phyloP scores from a whole-genome alignment of 2,113 vertebrate species.

The Motacilla tschutschensis region DNA sequence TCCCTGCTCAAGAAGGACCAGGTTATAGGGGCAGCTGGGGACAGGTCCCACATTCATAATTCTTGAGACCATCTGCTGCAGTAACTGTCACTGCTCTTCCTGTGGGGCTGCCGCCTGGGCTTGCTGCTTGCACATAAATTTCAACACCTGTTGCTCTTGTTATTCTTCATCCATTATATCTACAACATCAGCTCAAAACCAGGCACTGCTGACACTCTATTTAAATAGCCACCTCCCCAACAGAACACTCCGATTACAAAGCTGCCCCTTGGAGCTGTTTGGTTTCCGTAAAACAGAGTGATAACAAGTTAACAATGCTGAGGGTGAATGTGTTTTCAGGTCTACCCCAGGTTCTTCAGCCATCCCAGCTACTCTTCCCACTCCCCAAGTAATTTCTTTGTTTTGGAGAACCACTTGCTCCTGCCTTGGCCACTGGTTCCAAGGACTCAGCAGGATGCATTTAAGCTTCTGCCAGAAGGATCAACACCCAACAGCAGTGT shows the following conservation, averaged over 20 bases:
- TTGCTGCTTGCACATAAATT: constrained; percentile 34
- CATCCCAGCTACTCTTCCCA: neutral
- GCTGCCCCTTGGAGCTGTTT: neutral
- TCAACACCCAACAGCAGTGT: neutral
- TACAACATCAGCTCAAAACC: neutral
- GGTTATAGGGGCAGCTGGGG: neutral
- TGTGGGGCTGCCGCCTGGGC: neutral
- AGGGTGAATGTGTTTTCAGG: neutral
- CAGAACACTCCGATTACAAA: fast-evolving
- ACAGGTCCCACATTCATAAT: neutral
- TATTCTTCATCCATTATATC: neutral
- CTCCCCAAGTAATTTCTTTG: neutral
- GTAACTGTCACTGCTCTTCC: constrained; percentile 20
- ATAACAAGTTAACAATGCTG: fast-evolving
- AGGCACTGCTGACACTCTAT: neutral
- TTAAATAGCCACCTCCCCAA: neutral
- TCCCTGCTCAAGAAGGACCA: neutral
- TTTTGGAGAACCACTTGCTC: neutral
- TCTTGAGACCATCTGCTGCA: constrained; percentile 13
- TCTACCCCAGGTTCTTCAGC: neutral
- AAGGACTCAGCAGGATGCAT: neutral
- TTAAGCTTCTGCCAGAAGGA: neutral
- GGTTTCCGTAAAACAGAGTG: neutral
- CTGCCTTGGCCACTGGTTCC: neutral
- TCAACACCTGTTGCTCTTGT: constrained; percentile 8